These are phyloP conservation scores for Amphiura filiformis DNA, from an alignment of 35 echinoderm and acorn worm genomes.

Conservation along the genomic window DNA sequence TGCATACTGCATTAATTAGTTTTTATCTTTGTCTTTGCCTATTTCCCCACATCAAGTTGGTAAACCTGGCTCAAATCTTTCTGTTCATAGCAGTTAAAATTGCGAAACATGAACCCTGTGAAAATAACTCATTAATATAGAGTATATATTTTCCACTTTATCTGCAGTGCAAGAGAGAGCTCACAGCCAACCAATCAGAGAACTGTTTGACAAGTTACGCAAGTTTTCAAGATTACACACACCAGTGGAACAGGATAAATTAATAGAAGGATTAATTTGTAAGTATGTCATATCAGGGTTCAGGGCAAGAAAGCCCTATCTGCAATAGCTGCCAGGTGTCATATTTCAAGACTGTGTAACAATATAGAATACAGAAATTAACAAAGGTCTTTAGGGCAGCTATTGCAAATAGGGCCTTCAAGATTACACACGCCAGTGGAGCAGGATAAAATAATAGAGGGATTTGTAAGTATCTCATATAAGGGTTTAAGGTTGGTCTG, in stretches of 20 bases:
- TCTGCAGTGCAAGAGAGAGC: conserved; percentile 76
- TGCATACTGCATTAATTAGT: no score
- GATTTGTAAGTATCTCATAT: conserved; percentile 86
- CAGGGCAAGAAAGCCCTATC: no score
- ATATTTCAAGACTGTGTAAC: not conserved
- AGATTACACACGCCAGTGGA: conserved; percentile 74
- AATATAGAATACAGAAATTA: not conserved
- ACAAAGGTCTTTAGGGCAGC: no score
- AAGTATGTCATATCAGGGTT: no score
- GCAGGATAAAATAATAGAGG: conserved; percentile 90
- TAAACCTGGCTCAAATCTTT: not conserved
- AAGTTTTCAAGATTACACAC: conserved; percentile 74
- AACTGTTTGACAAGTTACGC: conserved; percentile 61
- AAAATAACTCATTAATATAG: not conserved
- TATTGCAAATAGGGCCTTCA: no score
- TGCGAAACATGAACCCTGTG: not conserved
- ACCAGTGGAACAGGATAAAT: conserved; percentile 81
- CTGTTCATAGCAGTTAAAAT: not conserved
- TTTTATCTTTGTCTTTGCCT: not conserved
- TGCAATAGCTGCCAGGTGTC: no score
- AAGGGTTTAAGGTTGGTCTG: no score
- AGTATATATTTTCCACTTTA: not conserved
- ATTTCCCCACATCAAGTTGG: no score
- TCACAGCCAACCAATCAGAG: conserved; percentile 63
- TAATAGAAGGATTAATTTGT: conserved; percentile 91